These are phyloP conservation scores for Atta texana DNA, from an alignment of 1,140 invertebrate genomes.

Conservation along the genomic window DNA sequence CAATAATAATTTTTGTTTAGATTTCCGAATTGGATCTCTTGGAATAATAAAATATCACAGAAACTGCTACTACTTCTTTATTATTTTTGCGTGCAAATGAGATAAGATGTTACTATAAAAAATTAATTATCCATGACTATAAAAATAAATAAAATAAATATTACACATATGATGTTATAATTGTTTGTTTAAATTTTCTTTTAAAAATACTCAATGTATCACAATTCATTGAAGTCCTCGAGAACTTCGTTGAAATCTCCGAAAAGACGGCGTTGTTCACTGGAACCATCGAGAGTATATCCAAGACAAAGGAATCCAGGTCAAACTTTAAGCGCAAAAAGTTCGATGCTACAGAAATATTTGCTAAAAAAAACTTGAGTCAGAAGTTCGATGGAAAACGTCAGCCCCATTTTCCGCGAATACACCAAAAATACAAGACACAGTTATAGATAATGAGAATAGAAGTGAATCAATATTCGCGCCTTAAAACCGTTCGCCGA, in stretches of 20 bases:
- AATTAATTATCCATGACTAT: neutral
- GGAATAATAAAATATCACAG: neutral
- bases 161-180: neutral
- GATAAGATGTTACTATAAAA: neutral
- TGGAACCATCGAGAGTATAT: neutral
- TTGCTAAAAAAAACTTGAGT: neutral
- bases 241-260: slow-evolving; percentile 68
- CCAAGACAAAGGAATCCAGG: neutral
- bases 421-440: slow-evolving; percentile 25
- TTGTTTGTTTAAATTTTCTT: neutral
- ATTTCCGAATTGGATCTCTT: neutral
- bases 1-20: neutral
- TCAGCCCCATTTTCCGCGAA: neutral
- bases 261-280: neutral
- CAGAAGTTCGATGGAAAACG: neutral
- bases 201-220: neutral
- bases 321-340: neutral
- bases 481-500: slow-evolving; percentile 34
- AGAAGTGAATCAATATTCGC: slow-evolving; percentile 59
- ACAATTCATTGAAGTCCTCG: slow-evolving; percentile 65
- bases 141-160: neutral
- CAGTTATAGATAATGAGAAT: slow-evolving; percentile 33
- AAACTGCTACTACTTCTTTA: neutral
- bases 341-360: neutral
- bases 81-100: neutral